These are phyloP conservation scores for Rhinoraja longicauda DNA, from an alignment of 2,797 vertebrate genomes.

Conservation along the genomic window DNA sequence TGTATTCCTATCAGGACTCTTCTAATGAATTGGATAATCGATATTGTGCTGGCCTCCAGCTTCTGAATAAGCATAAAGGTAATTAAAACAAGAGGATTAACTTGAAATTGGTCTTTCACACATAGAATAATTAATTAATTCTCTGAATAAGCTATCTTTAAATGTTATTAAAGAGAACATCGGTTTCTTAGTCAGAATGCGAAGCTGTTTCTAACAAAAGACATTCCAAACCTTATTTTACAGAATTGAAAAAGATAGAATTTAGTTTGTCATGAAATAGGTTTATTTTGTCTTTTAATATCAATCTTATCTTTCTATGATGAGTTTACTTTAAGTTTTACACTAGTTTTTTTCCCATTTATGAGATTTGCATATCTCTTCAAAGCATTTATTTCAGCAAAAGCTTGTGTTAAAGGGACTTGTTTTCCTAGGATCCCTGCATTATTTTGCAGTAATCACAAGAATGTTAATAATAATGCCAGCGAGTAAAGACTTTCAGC, in stretches of 20 bases:
- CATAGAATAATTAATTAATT: background rate
- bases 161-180: background rate
- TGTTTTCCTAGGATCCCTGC: background rate
- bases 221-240: background rate
- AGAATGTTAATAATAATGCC: background rate
- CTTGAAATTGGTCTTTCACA: background rate
- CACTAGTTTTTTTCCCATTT: background rate
- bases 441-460: background rate
- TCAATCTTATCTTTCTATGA: background rate
- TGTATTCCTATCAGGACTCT: conserved; percentile 73
- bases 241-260: background rate
- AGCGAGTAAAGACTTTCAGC: background rate
- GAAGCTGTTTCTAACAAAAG: background rate
- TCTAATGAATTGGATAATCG: conserved; percentile 69
- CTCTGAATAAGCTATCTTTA: background rate
- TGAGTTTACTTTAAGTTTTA: background rate
- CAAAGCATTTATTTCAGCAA: background rate
- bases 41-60: conserved; percentile 76
- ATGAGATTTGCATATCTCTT: background rate
- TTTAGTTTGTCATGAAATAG: background rate
- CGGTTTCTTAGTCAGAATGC: background rate
- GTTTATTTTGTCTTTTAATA: background rate
- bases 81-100: conserved; percentile 11
- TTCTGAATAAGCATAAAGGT: conserved; percentile 79
- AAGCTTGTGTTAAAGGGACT: background rate